Conservation (phyloP, 2,797 vertebrate species). For the Micropoecilia bifurca region DNA sequence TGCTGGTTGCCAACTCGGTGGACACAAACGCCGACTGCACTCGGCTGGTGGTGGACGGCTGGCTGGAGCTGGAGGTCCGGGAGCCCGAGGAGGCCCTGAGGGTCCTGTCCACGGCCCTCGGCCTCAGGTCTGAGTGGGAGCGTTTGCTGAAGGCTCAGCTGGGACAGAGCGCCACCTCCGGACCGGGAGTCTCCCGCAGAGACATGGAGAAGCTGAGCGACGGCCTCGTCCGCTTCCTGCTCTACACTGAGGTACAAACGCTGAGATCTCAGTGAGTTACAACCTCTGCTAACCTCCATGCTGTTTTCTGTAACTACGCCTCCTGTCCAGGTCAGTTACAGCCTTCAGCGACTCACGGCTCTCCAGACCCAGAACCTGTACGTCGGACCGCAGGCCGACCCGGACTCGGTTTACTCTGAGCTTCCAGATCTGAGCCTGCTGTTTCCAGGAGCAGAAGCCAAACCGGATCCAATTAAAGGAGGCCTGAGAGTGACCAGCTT, state of each 20-base stretch:
- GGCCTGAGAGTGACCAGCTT: slow-evolving; percentile 85
- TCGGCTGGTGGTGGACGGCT: slow-evolving; percentile 88
- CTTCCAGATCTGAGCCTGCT: slow-evolving; percentile 69
- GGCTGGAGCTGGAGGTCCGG: slow-evolving; percentile 86
- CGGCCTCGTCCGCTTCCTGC: slow-evolving; percentile 84
- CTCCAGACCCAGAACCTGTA: slow-evolving; percentile 90
- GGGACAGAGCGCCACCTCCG: slow-evolving; percentile 34
- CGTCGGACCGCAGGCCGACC: slow-evolving; percentile 82
- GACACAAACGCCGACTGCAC: slow-evolving; percentile 89
- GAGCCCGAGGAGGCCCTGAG: slow-evolving; percentile 70
- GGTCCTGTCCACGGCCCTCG: slow-evolving; percentile 73
- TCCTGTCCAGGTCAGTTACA: slow-evolving; percentile 81
- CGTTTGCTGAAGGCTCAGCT: slow-evolving; percentile 82
- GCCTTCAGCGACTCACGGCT: slow-evolving; percentile 82
- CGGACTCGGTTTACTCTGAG: slow-evolving; percentile 19
- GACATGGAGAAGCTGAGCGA: slow-evolving; percentile 76
- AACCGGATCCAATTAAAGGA: slow-evolving; percentile 88
- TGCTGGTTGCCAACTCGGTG: slow-evolving; percentile 86
- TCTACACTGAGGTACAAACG: slow-evolving; percentile 85
- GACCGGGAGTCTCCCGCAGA: slow-evolving; percentile 23
- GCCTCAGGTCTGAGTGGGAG: slow-evolving; percentile 85
- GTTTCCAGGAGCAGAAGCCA: slow-evolving; percentile 78
- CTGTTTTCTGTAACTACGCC: background rate
- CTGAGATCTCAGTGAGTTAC: background rate
- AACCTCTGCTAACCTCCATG: background rate